Evolutionary conservation across 2,888 invertebrate species (phyloP), one percentile per base, ranked within the genome.

Genomic region (Pyralis farinalis): DNA sequence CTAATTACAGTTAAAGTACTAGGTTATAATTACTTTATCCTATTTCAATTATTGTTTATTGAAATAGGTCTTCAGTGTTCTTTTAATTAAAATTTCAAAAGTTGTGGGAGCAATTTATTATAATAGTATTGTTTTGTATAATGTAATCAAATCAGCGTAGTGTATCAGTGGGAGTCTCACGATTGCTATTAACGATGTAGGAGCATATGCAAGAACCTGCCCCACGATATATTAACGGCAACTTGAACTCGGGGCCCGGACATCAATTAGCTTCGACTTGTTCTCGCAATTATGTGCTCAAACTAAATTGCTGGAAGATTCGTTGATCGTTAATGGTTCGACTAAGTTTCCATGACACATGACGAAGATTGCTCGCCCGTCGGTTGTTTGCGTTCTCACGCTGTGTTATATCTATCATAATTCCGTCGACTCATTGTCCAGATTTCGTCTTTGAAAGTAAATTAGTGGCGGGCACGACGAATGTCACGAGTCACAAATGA

Each of bases 221-320:
- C 59, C 49, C 38, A 55, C 54, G 55, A 62, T 58, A 62, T 61
- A 65, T 68, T 71, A 80, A 79, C 78, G 74, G 76, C 71, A 72
- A 73, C 71, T 77, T 76, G 77, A 80, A 77, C 80, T 70, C 65
- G 62, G 25, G 68, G 72, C 67, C 71, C 75, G 71, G 66, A 70
- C 80, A 76, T 80, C 83, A 80, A 85, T 87, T 86, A 82, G 71
- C 71, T 82, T 78, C 76, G 80, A 86, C 79, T 81, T 74, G 78
- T 80, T 82, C 81, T 74, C 73, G 83, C 83, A 86, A 87, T 88
- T 88, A 88, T 85, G 78, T 84, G 75, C 83, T 85, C 80, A 78
- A 76, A 78, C 71, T 74, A 84, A 86, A 86, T 83, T 83, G 77
- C 75, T 81, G 71, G 74, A 77, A 81, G 78, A 82, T 83, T 82